Base-by-base conservation (phyloP, 2,113 vertebrate genomes). In the Rutilus rutilus region DNA sequence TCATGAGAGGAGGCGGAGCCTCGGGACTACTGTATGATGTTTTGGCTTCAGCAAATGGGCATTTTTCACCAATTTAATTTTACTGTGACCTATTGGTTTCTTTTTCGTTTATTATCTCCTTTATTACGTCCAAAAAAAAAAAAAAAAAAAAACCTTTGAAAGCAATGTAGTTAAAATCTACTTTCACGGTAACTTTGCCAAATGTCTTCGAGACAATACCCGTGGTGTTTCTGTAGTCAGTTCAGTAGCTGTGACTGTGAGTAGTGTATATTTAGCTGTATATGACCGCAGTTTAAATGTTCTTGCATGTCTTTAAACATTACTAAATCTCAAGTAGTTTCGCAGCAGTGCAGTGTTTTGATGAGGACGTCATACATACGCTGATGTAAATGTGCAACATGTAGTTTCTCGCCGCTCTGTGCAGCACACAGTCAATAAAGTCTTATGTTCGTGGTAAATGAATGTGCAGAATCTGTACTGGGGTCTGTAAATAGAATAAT, bases 171-270 rank as follows among this genome's bases (percentile, higher is more conserved):
- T 59, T 79, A 4, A 39, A 42, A 42, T 42, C 23, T 62, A n/a
- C 77, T 25, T 90, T 84, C 84, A 83, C 85, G 85, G 81, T 92
- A 88, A 85, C 76, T 77, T 59, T 88, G 85, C 87, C 86, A 86
- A 89, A 87, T 89, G 84, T 88, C 84, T 93, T 90, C 90, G 92
- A 92, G 89, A 67, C 57, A 12, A 64, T 84, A 1, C 60, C n/a
- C 89, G 92, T 90, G 89, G 67, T 76, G 39, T 75, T 81, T 82
- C 23, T 14, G 19, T 90, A 47, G 47, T 87, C 76, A 57, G 84
- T 75, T 86, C 87, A 83, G 87, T 86, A 75, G 87, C 73, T 84
- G 90, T 42, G 85, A 19, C 73, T 84, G 90, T 42, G 85, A n/a
- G 59, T 86, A 67, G 57, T 73, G 15, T 69, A 87, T 39, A 7